Evolutionary conservation across 2,888 invertebrate species (phyloP), one percentile per base, ranked within the genome.

Genomic region (Plemyria rubiginata): DNA sequence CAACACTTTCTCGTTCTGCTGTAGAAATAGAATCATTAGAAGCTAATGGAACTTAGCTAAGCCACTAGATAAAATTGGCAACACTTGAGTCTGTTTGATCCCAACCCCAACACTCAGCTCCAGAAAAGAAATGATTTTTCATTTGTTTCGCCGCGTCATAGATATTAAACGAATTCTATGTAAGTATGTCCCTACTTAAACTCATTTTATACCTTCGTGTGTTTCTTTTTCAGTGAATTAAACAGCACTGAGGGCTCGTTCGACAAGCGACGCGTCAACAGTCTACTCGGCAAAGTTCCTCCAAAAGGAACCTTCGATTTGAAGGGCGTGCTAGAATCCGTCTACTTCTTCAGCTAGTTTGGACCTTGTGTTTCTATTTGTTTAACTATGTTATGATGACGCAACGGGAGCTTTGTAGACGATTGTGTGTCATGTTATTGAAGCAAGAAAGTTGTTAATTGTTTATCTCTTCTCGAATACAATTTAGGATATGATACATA

Each of bases 341-440:
- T 95, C 12, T 98, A 98, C 84, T 98, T 98, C 88, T 98, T 98
- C 88, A 97, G 97, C 91, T 98, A 87, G 63, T 54, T 59, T 62
- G 60, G 54, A 56, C 55, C 40, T 46, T 56, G 45, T 41, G 51
- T 58, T 55, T 63, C 38, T 62, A 60, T 54, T 60, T 65, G 60
- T 54, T 57, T 54, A 46, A 46, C 54, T 50, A 43, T 8, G 11
- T 22, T 13, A 64, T 49, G 54, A 36, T 36, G 45, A 43, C 22
- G 28, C 53, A 22, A 28, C 11, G 22, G 45, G 41, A 40, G 50
- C 38, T 51, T 63, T 15, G 53, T 50, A 52, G 57, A 22, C 13
- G 59, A 66, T 67, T 69, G 64, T 68, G 64, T 71, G 71, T 71
- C 66, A 49, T 67, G 66, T 69, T 66, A 50, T 41, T 38, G 54